Evolutionary conservation across 2,888 invertebrate genomes (phyloP).

Genomic region (Mystacides longicornis): DNA sequence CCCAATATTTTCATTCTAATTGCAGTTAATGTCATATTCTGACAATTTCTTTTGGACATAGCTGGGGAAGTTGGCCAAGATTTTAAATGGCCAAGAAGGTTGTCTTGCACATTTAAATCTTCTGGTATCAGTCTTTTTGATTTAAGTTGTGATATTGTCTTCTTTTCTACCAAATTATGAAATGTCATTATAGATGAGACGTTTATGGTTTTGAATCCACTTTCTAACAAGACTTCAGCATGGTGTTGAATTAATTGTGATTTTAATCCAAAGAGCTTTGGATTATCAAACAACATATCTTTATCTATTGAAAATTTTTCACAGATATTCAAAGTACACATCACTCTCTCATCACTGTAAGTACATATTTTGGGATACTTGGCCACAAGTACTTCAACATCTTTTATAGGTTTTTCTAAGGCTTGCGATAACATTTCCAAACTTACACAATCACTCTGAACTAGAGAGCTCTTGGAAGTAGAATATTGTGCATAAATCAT

Average conservation of each 20-base stretch:
- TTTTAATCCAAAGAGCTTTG: constrained; percentile 10
- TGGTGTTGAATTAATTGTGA: constrained; percentile 30
- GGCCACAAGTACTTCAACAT: constrained; percentile 6
- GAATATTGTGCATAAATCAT: no score
- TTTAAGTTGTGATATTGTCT: constrained; percentile 31
- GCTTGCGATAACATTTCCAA: neutral
- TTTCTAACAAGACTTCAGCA: constrained; percentile 39
- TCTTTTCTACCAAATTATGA: constrained; percentile 6
- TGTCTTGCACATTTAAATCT: constrained; percentile 39
- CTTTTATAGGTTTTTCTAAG: constrained; percentile 1
- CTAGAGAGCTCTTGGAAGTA: no score
- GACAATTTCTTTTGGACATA: constrained; percentile 23
- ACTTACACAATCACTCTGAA: no score
- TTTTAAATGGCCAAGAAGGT: constrained; percentile 40
- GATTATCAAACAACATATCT: neutral
- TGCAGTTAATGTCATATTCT: constrained; percentile 33
- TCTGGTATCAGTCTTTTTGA: constrained; percentile 30
- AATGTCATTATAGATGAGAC: constrained; percentile 18
- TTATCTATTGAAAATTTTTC: constrained; percentile 4
- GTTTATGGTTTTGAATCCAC: constrained; percentile 35
- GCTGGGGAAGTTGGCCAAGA: constrained; percentile 47
- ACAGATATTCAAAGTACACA: neutral
- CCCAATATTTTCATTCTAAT: constrained; percentile 42
- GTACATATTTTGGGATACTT: constrained; percentile 8
- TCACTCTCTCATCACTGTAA: constrained; percentile 1